Evolutionary conservation across 2,888 invertebrate genomes (phyloP).

Genomic region (Dioctria linearis): DNA sequence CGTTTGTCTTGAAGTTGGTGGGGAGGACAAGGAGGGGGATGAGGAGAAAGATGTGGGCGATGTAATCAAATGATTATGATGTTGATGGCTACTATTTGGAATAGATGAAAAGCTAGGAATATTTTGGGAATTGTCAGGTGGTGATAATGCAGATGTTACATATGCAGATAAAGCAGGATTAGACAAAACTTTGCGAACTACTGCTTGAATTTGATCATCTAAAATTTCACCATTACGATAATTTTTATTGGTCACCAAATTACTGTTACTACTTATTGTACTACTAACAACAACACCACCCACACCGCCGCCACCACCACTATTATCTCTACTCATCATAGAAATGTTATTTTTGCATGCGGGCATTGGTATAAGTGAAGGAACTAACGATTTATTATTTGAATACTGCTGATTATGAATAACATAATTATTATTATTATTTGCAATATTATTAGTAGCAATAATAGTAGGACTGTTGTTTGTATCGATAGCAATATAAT

Average conservation of each 20-base stretch:
- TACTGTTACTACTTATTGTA: constrained; percentile 23
- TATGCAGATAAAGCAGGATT: constrained; percentile 55
- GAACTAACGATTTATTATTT: constrained; percentile 26
- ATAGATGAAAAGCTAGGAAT: not conserved
- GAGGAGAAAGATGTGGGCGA: too few relatives aligned
- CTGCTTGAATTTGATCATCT: constrained; percentile 26
- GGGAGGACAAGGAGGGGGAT: not conserved
- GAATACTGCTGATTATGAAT: constrained; percentile 60
- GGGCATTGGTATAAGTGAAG: constrained; percentile 52
- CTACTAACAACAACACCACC: constrained; percentile 44
- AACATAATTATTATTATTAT: not conserved
- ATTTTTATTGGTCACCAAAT: not conserved
- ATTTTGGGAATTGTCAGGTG: constrained; percentile 6
- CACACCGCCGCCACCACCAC: constrained; percentile 27
- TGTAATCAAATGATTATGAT: too few relatives aligned
- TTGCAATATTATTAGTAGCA: too few relatives aligned
- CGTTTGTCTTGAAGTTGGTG: constrained; percentile 61
- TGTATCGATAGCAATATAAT: too few relatives aligned
- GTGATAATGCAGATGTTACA: constrained; percentile 46
- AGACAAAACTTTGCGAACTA: constrained; percentile 36
- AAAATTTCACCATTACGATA: constrained; percentile 4
- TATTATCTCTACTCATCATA: not conserved
- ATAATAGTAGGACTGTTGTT: too few relatives aligned
- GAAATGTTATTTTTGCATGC: constrained; percentile 35
- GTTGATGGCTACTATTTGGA: not conserved